phyloP scores from a whole-genome alignment of 2,797 vertebrate species.

The Helarctos malayanus region DNA sequence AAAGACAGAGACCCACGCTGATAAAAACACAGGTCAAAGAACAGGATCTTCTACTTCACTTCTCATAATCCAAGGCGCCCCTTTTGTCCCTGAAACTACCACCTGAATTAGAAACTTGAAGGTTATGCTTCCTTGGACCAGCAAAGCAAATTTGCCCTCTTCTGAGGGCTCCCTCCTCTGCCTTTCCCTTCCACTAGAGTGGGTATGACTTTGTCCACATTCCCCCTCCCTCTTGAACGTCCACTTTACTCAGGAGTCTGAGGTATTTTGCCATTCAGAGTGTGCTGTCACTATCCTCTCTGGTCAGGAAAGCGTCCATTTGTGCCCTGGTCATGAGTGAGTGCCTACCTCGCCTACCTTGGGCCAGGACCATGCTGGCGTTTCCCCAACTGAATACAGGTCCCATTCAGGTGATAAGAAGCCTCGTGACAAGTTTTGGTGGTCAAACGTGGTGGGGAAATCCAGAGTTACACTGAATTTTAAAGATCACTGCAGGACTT shows the following conservation, averaged over 20 bases:
- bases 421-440: background rate
- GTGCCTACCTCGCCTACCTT: background rate
- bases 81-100: background rate
- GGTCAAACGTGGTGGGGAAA: background rate
- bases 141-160: background rate
- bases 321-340: background rate
- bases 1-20: background rate
- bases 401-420: background rate
- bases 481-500: background rate
- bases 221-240: background rate
- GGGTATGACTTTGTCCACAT: background rate
- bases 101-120: background rate
- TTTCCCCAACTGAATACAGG: background rate
- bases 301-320: background rate
- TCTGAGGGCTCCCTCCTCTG: background rate
- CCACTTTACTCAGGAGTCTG: background rate
- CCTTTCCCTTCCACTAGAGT: background rate
- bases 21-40: slow-evolving; percentile 16
- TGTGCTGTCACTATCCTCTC: background rate
- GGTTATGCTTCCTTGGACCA: background rate
- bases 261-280: background rate
- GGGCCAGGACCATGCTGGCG: background rate
- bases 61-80: background rate
- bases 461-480: background rate
- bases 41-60: slow-evolving; percentile 6